Evolutionary conservation across 1,140 invertebrate species (phyloP), one percentile per base, ranked within the genome.

Genomic region (Lutraria rhynchaena): DNA sequence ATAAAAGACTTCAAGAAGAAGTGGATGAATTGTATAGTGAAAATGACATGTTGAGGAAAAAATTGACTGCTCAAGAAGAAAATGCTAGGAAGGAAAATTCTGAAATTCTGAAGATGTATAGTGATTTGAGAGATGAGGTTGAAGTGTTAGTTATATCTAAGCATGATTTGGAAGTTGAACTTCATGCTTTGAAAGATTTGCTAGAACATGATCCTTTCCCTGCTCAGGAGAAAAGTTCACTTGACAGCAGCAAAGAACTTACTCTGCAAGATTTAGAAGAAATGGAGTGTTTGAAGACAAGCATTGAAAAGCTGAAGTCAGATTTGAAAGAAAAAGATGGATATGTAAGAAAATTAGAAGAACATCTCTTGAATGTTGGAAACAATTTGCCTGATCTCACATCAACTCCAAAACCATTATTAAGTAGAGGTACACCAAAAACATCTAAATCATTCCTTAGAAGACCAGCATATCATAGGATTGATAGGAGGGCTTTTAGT

Each of bases 301-400:
- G 81, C 22, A 57, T 87, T 41, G 73, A 74, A 41, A 60, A 85
- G 24, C 46, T 81, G 15, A 69, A 80, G 46, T 51, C 60, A 37
- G 81, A 85, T 24, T 35, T 87, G 13, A 84, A 67, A 55, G 85
- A 87, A 74, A 87, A 84, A 67, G 85, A 87, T 24, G 74, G 37
- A 3, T 87, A 87, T 65, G 84, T 87, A 3, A 76, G 57, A 65
- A 82, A 85, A 49, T 60, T 87, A 22, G 85, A 87, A 37, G 83
- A 87, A 53, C 85, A 87, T 60, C 82, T 87, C 17, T 61, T 87
- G 31, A 61, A 60, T 35, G 17, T 58, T n/a, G 77, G 69, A 46
- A 29, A 35, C 11, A 51, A 27, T 51, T 29, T 71, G 11, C 77
- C 77, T 29, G 61, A 67, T 37, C 55, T 77, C 24, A 65, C 31